Base-by-base conservation (phyloP, 2,888 invertebrate genomes). In the Phoenoteleia sp. region DNA sequence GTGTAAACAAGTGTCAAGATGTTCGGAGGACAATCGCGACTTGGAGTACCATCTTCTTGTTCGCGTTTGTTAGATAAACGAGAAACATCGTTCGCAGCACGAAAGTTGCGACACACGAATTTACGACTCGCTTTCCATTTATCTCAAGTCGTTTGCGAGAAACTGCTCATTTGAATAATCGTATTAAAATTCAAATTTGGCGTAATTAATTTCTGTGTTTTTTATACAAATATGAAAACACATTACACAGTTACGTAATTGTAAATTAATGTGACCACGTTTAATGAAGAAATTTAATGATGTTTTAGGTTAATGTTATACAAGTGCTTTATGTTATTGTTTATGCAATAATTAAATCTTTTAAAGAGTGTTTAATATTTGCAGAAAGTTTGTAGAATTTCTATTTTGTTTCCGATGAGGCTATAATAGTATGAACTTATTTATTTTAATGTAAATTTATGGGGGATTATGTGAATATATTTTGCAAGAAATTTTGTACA, bases 101-200 rank as follows among this genome's bases (percentile, higher is more conserved):
- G 82, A 77, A 66, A 76, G 77, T 82, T 82, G 60, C 72, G 58
- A 66, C 66, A 82, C 39, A 39, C 69, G 21, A 77, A 82, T 82
- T 82, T 72, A 60, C 72, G 56, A 52, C 54, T 23, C 23, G 47
- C 82, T 83, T 77, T 77, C 72, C 83, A 83, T 54, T 72, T 67
- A 29, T 66, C 21, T 64, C n/a, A 1, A 58, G 42, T 25, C 21
- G 54, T 27, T 52, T 23, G 67, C 33, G 67, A 66, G 42, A 54
- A 71, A 56, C 56, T 47, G 66, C 75, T 67, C 60, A 60, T 76
- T 77, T 82, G 58, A 82, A 82, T 82, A 76, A 66, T 25, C 42
- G 11, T 36, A 54, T 54, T 66, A 58, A 25, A 72, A 62, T 71
- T 72, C 29, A 54, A 66, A 67, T 45, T 27, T 33, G 42, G 36